A percentile compares a stretch with the other conserved stretches of the same genome.
Conservation (phyloP, 2,797 vertebrate species). For the Sebastes trivittatus region DNA sequence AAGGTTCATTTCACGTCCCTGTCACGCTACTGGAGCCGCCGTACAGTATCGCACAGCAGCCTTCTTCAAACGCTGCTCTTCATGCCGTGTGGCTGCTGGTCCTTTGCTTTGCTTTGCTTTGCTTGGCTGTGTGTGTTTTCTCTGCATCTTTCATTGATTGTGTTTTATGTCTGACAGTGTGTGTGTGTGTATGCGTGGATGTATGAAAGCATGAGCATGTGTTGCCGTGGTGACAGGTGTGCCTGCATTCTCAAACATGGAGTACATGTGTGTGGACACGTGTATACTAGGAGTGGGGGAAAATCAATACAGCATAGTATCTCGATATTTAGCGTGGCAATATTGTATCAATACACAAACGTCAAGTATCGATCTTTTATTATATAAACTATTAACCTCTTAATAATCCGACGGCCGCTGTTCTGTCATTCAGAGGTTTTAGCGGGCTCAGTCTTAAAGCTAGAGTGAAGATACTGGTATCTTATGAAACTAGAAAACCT, state of each 20-base stretch:
- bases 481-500: too few relatives aligned
- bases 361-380: too few relatives aligned
- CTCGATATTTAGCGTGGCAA: too few relatives aligned
- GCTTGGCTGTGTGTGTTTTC: neutral
- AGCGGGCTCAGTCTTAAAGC: too few relatives aligned
- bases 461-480: too few relatives aligned
- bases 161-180: constrained; percentile 12
- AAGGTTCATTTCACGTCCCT: constrained; percentile 74
- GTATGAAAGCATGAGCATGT: neutral
- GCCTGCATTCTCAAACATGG: neutral
- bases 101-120: neutral
- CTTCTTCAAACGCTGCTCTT: constrained; percentile 48
- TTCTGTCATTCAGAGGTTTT: too few relatives aligned
- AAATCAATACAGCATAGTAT: too few relatives aligned
- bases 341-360: too few relatives aligned
- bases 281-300: too few relatives aligned
- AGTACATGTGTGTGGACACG: neutral
- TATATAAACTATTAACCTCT: too few relatives aligned
- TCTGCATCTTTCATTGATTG: constrained; percentile 36
- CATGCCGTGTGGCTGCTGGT: constrained; percentile 9
- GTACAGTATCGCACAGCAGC: constrained; percentile 22
- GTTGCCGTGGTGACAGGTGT: neutral
- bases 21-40: constrained; percentile 55
- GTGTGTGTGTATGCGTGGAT: too few relatives aligned
- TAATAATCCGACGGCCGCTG: too few relatives aligned